phyloP scores from a whole-genome alignment of 2,797 vertebrate species.

The Buphagus erythrorhynchus region DNA sequence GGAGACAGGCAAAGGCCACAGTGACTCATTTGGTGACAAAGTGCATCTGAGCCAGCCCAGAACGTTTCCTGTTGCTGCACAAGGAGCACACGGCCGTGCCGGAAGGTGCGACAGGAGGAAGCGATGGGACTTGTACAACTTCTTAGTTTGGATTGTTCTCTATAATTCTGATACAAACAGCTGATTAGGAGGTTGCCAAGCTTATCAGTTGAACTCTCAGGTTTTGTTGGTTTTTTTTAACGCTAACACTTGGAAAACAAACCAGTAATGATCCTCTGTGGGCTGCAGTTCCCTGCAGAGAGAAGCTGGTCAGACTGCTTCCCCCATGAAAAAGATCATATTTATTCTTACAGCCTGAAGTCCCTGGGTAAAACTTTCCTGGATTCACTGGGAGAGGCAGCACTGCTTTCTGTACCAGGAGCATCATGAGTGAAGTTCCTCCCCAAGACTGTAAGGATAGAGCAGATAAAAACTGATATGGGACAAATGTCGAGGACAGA shows the following conservation, averaged over 20 bases:
- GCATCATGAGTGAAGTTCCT: background rate
- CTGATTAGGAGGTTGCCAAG: background rate
- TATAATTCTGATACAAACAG: background rate
- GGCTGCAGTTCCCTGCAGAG: background rate
- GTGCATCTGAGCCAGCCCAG: background rate
- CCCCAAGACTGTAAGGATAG: background rate
- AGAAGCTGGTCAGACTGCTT: background rate
- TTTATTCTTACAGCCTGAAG: background rate
- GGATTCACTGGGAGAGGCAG: background rate
- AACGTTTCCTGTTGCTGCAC: background rate
- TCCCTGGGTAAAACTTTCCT: background rate
- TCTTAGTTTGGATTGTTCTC: background rate
- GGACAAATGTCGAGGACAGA: background rate
- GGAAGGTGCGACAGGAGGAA: background rate
- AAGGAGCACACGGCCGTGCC: background rate
- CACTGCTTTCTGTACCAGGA: background rate
- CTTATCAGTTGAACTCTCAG: background rate
- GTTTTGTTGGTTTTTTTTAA: background rate
- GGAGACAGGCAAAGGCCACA: background rate
- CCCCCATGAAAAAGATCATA: background rate
- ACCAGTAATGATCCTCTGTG: background rate
- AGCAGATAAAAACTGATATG: background rate
- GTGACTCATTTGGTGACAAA: background rate
- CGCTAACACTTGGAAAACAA: background rate
- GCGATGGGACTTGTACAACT: rapidly evolving